Conservation (phyloP, 2,113 vertebrate species). For the Uria lomvia region DNA sequence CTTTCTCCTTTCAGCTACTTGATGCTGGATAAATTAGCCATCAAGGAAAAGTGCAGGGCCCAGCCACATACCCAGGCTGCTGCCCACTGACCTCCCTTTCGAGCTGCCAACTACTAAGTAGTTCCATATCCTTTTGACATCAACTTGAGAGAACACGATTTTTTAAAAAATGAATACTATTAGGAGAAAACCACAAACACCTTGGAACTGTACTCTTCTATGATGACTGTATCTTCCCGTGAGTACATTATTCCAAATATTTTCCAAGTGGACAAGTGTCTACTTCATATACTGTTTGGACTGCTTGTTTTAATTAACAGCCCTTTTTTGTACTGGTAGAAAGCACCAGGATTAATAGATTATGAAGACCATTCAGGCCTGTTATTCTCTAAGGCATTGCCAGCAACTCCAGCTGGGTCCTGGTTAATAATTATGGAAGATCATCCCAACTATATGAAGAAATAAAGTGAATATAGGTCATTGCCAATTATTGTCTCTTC, state of each 20-base stretch:
- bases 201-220: not conserved
- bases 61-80: not conserved
- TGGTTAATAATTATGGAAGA: not conserved
- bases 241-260: not conserved
- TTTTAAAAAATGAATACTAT: accelerated
- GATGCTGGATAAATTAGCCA: not conserved
- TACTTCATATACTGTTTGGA: not conserved
- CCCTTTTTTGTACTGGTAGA: not conserved
- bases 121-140: not conserved
- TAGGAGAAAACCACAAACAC: not conserved
- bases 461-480: not conserved
- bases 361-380: not conserved
- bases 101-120: not conserved
- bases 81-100: not conserved
- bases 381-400: not conserved
- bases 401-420: not conserved
- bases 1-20: not conserved
- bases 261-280: not conserved
- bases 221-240: not conserved
- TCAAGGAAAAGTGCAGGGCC: not conserved
- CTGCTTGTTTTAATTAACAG: not conserved
- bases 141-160: not conserved
- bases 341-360: not conserved
- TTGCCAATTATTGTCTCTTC: not conserved
- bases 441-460: not conserved